Evolutionary conservation across 2,888 invertebrate genomes (phyloP).

Genomic region (Drosophila flavopinicola): DNA sequence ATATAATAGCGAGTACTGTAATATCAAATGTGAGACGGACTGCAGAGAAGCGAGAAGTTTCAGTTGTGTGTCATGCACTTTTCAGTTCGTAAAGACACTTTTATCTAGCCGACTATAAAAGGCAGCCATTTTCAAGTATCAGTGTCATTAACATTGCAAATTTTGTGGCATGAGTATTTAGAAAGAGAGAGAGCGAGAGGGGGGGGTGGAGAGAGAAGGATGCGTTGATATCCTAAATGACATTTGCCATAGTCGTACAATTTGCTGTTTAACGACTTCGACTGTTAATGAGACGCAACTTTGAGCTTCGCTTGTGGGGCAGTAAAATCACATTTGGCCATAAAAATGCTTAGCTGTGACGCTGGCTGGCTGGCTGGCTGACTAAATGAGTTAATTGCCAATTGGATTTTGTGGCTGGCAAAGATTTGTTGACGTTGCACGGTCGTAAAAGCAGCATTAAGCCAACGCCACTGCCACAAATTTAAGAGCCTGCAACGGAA

Average conservation of each 20-base stretch:
- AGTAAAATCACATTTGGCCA: conserved; percentile 69
- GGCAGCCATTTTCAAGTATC: conserved; percentile 32
- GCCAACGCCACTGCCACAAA: conserved; percentile 23
- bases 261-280: conserved; percentile 72
- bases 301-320: conserved; percentile 33
- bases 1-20: neutral
- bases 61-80: conserved; percentile 36
- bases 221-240: conserved; percentile 31
- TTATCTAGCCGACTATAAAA: conserved; percentile 52
- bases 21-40: neutral
- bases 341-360: conserved; percentile 57
- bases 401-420: conserved; percentile 71
- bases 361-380: conserved; percentile 35
- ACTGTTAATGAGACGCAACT: conserved; percentile 75
- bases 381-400: conserved; percentile 76
- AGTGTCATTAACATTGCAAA: conserved; percentile 61
- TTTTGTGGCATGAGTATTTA: conserved; percentile 32
- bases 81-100: conserved; percentile 43
- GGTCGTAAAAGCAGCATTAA: conserved; percentile 49
- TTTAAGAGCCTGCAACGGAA: conserved; percentile 31
- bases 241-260: conserved; percentile 57
- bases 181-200: neutral
- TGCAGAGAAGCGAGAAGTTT: neutral
- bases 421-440: conserved; percentile 68
- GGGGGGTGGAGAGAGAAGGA: neutral